Evolutionary conservation across 2,888 invertebrate species (phyloP).

Genomic region (Xestia sexstrigata): DNA sequence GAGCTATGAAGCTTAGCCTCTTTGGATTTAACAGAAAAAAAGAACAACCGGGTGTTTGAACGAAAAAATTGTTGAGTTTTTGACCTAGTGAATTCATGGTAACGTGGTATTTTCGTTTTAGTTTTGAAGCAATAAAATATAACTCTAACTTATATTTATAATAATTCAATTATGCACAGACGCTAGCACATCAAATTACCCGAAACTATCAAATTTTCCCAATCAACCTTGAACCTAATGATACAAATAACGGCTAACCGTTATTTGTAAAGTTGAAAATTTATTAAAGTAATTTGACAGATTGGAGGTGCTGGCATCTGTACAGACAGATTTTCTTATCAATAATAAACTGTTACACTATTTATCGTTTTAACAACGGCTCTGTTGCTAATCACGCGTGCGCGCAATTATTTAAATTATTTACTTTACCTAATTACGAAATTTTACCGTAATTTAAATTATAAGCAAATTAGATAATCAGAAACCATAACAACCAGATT

Average conservation of each 20-base stretch:
- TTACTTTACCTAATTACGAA: constrained; percentile 46
- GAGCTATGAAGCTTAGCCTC: not conserved
- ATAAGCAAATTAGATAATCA: constrained; percentile 31
- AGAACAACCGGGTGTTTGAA: not conserved
- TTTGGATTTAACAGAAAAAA: not conserved
- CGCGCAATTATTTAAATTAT: constrained; percentile 57
- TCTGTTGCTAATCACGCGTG: constrained; percentile 45
- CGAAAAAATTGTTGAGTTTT: not conserved
- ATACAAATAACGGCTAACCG: too few species aligned
- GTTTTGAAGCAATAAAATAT: not conserved
- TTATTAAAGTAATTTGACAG: too few species aligned
- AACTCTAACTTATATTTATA: not conserved
- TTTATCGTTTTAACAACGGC: constrained; percentile 36
- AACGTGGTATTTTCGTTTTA: not conserved
- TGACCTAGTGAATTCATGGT: not conserved
- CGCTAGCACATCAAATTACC: too few species aligned
- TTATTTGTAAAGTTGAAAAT: too few species aligned
- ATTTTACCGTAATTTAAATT: constrained; percentile 20
- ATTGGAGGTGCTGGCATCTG: too few species aligned
- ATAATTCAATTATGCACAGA: not conserved
- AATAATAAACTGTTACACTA: constrained; percentile 9
- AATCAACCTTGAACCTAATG: too few species aligned
- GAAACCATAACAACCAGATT: constrained; percentile 19
- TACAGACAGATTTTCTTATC: constrained; percentile 13
- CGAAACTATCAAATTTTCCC: too few species aligned